Base-by-base conservation (phyloP, 2,113 vertebrate genomes). In the Eretmochelys imbricata region DNA sequence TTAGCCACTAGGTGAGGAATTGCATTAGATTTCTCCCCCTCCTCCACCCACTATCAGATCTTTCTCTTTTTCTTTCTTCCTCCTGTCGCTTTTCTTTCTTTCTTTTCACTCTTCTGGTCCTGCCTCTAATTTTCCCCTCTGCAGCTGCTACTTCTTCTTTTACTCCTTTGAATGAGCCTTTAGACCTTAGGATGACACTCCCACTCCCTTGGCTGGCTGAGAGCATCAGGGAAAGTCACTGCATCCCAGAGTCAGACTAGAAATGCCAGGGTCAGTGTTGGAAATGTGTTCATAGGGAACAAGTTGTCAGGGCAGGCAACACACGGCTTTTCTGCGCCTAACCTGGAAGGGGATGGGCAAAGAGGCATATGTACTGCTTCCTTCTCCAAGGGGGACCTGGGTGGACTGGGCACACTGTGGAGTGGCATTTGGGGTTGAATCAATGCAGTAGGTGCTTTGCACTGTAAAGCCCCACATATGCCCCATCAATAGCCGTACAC, bases 1-100 rank as follows among this genome's bases (percentile, higher is more conserved):
- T 96, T 80, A 91, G 59, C 59, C 69, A 17, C 82, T 53, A 72
- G 81, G 88, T 93, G 57, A 90, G 53, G 31, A 91, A 82, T 49
- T 10, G 3, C 59, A 25, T 20, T 24, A 27, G 48, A 54, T 75
- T 48, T 49, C 19, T 90, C 29, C 88, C 48, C 83, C 80, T 89
- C 48, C 46, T 49, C 57, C 78, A 92, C 35, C 82, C 5, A 8
- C 5, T 2, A 6, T 91, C 31, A 42, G 69, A 72, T 65, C 76
- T 90, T 89, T 48, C 53, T 55, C 35, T 13, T 0, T 46, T 51
- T 53, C 20, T 85, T 90, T 20, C 49, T 59, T 1, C 3, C 31
- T 29, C 2, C 82, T 94, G 69, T 42, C 83, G n/a, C 22, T 4
- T 6, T 50, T 93, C 35, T 11, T 0, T 88, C n/a, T 49, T 93